These are phyloP conservation scores for Amphipoea oculea DNA, from an alignment of 2,888 invertebrate genomes.

Conservation along the genomic window DNA sequence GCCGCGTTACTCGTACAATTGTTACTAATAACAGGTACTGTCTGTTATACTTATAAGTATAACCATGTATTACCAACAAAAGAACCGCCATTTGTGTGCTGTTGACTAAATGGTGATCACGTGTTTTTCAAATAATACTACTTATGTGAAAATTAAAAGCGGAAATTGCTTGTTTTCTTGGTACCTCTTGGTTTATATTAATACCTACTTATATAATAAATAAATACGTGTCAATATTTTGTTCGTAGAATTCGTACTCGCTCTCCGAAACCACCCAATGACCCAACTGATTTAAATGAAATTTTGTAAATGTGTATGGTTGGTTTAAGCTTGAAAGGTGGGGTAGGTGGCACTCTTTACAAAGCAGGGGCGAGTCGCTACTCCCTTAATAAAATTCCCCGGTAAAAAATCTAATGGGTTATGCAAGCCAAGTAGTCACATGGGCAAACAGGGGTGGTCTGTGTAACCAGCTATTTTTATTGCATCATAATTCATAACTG, in stretches of 20 bases:
- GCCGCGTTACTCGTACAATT: conserved; percentile 34
- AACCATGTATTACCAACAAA: conserved; percentile 1
- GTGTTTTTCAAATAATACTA: background rate
- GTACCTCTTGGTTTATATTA: too few relatives aligned
- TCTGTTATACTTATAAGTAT: conserved; percentile 10
- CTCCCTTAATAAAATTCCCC: background rate
- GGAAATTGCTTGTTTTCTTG: background rate
- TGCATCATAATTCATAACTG: background rate
- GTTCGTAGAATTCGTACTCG: background rate
- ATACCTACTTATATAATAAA: too few relatives aligned
- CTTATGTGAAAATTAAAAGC: background rate
- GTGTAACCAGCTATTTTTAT: background rate
- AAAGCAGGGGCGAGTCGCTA: background rate
- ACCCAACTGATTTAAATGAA: background rate
- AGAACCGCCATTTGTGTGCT: background rate
- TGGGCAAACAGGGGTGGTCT: background rate
- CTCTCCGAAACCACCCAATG: background rate
- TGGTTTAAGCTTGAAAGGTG: too few relatives aligned
- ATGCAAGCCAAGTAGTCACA: background rate
- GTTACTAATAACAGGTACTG: conserved; percentile 20
- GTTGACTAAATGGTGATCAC: conserved; percentile 8
- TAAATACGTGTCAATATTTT: too few relatives aligned
- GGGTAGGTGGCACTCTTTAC: too few relatives aligned
- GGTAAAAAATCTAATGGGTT: background rate
- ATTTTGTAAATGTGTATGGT: too few relatives aligned